Evolutionary conservation across 2,797 vertebrate genomes (phyloP), one percentile per base, ranked within the genome.

Genomic region (Botia kubotai): DNA sequence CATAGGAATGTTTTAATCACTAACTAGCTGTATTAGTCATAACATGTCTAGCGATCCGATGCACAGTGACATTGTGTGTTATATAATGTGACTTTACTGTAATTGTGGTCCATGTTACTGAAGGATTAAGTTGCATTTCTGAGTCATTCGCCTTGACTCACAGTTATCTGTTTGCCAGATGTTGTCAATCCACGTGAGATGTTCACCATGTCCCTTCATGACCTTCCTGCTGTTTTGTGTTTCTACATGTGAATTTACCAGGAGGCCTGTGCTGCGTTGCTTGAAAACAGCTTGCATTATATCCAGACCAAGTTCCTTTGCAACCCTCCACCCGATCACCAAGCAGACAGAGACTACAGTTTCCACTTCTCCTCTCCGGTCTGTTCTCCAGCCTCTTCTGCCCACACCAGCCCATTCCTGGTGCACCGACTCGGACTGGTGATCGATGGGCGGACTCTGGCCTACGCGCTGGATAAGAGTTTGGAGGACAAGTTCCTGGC

Each of bases 401-500:
- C 52, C 58, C 89, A 91, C 43, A 11, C 89, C 48, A 19, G 90
- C 29, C 19, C 92, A 0, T 83, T 91, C 84, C 73, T 77, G 83
- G 92, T 94, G 29, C 93, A 94, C 86, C 92, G 92, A 75, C 91
- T 95, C 69, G 97, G 98, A 86, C 90, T 99, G 77, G 97, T 99
- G 39, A 96, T 98, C 4, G 97, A 99, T 21, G 98, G 98, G 2
- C 95, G 94, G 65, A 99, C 98, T 1, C 82, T 99, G 91, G 96
- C 97, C 78, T 98, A 96, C 2, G 97, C 97, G 6, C 93, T 99
- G 80, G 97, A 99, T 50, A 92, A 91, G 82, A 92, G 84, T 17
- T 90, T 99, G 85, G 96, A 99, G 89, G 97, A 98, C 66, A 96
- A 94, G 89, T 99, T 99, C 84, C 94, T 99, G 84, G 92, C 93